Evolutionary conservation across 2,113 vertebrate species (phyloP), one percentile per base, ranked within the genome.

Genomic region (Toxotes jaculatrix): DNA sequence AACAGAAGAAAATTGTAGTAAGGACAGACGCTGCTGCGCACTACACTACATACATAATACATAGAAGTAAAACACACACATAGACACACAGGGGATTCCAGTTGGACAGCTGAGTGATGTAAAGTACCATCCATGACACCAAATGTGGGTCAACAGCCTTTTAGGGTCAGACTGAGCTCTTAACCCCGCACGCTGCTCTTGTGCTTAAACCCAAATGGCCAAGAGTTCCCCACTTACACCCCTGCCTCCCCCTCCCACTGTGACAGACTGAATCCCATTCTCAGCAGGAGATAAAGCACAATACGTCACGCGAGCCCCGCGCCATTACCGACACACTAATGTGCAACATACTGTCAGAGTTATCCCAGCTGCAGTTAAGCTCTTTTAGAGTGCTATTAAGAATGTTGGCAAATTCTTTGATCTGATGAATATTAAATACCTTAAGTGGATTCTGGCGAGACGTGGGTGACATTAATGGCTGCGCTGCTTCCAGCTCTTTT

Each of bases 131-230:
- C 57, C 43, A 55, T 56, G 85, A 87, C 77, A 86, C 43, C 43
- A 63, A 79, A 92, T 92, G 84, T 93, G 83, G 91, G 92, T 91
- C 89, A 86, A 38, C 82, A 86, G 76, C 80, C 84, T 91, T 90
- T 92, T 86, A 86, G 80, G 89, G 86, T 81, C 82, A 87, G 75
- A 43, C 55, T 0, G 40, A 78, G 56, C 87, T 87, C 66, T 87
- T 21, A 80, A 70, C 53, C 27, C n/a, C 1, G 12, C 63, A 21
- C 9, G 32, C 63, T 60, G 80, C 72, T 72, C 82, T 72, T n/a
- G 47, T 69, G 74, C 45, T 82, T 75, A 85, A 91, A 84, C 66
- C 60, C 83, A 81, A 87, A 84, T 36, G 77, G 79, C 34, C 59
- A 43, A 38, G 32, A 82, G 63, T 61, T 40, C 76, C 63, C 70